These are phyloP conservation scores for Sebastes glaucus DNA, from an alignment of 2,797 vertebrate genomes.

Conservation along the genomic window DNA sequence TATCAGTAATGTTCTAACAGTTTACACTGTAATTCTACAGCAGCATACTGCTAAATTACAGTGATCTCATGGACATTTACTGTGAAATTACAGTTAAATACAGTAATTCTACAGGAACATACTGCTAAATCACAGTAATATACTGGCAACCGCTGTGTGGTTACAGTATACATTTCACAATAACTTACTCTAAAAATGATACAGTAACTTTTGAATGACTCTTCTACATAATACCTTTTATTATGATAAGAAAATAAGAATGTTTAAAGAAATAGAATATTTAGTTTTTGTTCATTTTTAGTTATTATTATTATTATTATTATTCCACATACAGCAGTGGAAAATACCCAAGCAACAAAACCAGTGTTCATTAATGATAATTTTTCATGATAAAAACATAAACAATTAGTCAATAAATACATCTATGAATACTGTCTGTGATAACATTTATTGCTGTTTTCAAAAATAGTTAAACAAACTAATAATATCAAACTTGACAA, in stretches of 20 bases:
- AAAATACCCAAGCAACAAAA: not conserved
- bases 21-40: not conserved
- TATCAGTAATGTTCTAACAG: not conserved
- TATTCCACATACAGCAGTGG: not conserved
- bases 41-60: too few species aligned
- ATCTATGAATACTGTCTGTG: not conserved
- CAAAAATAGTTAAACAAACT: not conserved
- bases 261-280: not conserved
- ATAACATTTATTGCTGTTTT: not conserved
- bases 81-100: too few species aligned
- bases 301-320: not conserved
- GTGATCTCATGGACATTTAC: not conserved
- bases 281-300: not conserved
- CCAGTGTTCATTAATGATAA: not conserved
- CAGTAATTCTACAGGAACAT: not conserved
- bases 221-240: not conserved
- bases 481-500: not conserved
- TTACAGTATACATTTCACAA: not conserved
- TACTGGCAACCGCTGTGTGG: not conserved
- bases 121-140: not conserved
- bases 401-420: not conserved
- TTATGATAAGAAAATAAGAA: not conserved
- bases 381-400: not conserved
- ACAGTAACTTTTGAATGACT: not conserved
- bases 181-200: not conserved